Base-by-base conservation (phyloP, 1,140 invertebrate genomes). In the Caenorhabditis tropicalis region DNA sequence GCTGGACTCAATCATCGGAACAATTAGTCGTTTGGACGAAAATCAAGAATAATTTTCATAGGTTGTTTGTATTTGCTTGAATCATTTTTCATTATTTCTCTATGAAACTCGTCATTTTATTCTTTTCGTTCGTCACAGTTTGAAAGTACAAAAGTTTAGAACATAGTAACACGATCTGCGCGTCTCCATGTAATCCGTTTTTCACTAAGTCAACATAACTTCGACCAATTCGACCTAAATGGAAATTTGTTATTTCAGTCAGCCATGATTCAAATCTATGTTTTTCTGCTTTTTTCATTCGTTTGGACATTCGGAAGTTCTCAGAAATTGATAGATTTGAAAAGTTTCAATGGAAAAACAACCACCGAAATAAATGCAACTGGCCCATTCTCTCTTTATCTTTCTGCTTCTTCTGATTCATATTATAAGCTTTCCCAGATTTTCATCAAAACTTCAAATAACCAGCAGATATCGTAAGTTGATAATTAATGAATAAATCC, bases 1-100 rank as follows among this genome's bases (percentile, higher is more conserved):
- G 31, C 58, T 86, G 51, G 82, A 86, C 27, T 70, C 85, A 3
- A 65, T 39, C n/a, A 84, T 27, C 21, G 85, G 85, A 46, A 82
- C 65, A 27, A 84, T 86, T 27, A 58, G 51, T n/a, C 39, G 74
- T 43, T 16, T 83, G 48, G 51, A 51, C 12, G 9, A n/a, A n/a
- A 51, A 53, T 33, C 48, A 81, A 21, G 27, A 81, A 53, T 81
- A 53, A 56, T 16, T 70, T 6, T 27, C 6, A 51, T 19, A 12
- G 6, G n/a, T 51, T 5, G 15, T 51, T 51, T 5, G 15, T 51
- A 19, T n/a, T 19, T 19, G 48, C 48, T 51, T 12, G n/a, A 51
- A 43, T 6, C 39, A 12, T 43, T 43, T 43, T 12, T 43, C 5
- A 6, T 6, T 43, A 6, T 6, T 43, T 43, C 12, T 43, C 5